Evolutionary conservation across 2,888 invertebrate genomes (phyloP), one percentile per base, ranked within the genome.

Genomic region (Agelastica alni): DNA sequence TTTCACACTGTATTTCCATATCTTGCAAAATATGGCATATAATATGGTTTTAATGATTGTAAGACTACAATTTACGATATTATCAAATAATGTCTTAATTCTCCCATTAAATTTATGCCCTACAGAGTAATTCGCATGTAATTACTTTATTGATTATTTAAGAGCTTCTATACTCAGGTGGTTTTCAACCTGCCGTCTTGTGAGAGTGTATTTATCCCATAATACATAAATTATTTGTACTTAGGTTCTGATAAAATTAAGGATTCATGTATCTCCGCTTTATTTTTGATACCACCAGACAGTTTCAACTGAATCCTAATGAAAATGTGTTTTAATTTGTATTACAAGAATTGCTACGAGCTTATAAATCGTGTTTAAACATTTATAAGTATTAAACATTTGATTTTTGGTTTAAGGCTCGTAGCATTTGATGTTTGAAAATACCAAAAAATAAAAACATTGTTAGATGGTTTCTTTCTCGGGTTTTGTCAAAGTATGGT

Each of bases 61-160:
- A n/a, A n/a, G n/a, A n/a, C n/a, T n/a, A n/a, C n/a, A n/a, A n/a
- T n/a, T n/a, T n/a, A n/a, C n/a, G n/a, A 16, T 10, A 10, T 37
- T 37, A 37, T 18, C 37, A 37, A 10, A 37, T 32, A 32, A 32
- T 37, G 18, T 37, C 37, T 37, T 37, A 18, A 37, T 17, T 17
- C 37, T 17, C 3, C 4, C 18, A 17, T 37, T 18, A 37, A 37
- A 17, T 37, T 17, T 18, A 10, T 37, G 17, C 37, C 37, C 37
- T 2, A 37, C 18, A 18, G 37, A 37, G 37, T 37, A 37, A 37
- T 37, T 37, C 37, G 37, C 37, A n/a, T 37, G 37, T 37, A 37
- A 37, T 37, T 37, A 37, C 37, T 37, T 37, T 37, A 37, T 37
- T 12, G 37, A 37, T 37, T 37, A 37, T 37, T 37, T 18, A 37